phyloP scores from a whole-genome alignment of 2,888 invertebrate species.

The Athalia cordata region DNA sequence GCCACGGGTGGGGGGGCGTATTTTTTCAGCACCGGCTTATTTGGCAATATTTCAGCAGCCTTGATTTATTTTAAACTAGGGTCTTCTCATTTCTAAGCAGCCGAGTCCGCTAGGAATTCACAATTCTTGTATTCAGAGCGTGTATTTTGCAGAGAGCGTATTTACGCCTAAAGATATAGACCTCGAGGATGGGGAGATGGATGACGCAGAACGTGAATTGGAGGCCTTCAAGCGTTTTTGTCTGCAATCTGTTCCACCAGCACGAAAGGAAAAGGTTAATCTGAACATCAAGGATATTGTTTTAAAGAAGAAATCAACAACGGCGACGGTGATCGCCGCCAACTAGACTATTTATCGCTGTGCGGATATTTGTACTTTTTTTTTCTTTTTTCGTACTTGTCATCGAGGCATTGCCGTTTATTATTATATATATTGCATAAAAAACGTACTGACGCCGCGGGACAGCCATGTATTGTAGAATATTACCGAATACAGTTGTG shows the following conservation, averaged over 20 bases:
- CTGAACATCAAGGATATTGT: conserved; percentile 88
- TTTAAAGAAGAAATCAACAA: conserved; percentile 77
- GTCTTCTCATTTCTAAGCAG: conserved; percentile 28
- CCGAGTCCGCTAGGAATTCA: conserved; percentile 17
- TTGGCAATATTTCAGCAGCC: not conserved
- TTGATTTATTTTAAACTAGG: conserved; percentile 4
- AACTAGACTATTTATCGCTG: conserved; percentile 58
- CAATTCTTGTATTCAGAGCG: conserved; percentile 64
- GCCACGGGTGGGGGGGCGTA: too few relatives aligned
- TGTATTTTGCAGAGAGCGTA: conserved; percentile 78
- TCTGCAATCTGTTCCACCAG: conserved; percentile 87
- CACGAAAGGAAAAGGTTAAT: conserved; percentile 85
- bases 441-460: conserved; percentile 36
- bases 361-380: not conserved
- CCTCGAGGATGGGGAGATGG: conserved; percentile 85
- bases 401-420: not conserved
- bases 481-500: conserved; percentile 15
- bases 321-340: conserved; percentile 63
- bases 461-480: conserved; percentile 41
- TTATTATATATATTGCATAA: conserved; percentile 18
- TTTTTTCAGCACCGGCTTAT: not conserved
- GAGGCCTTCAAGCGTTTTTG: conserved; percentile 93
- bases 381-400: conserved; percentile 13
- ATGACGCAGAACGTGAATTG: conserved; percentile 87
- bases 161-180: conserved; percentile 88